Evolutionary conservation across 1,140 invertebrate species (phyloP).

Genomic region (Cherax destructor): DNA sequence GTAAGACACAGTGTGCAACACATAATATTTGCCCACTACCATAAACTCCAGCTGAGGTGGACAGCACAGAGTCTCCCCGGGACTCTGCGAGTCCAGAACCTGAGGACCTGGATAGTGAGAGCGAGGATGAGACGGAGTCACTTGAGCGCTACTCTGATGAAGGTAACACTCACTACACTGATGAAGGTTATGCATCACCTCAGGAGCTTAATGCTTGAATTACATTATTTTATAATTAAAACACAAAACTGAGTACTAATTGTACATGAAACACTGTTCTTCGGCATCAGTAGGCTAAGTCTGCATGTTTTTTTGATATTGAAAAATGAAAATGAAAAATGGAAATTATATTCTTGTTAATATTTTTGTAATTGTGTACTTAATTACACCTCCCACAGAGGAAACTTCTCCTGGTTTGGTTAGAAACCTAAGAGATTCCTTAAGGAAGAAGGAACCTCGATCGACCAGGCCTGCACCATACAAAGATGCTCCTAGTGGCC

Average conservation of each 20-base stretch:
- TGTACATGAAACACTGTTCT: too few species aligned
- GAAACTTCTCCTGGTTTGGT: constrained; percentile 22
- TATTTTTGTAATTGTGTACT: not conserved
- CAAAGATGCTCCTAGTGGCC: not conserved
- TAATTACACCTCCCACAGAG: not conserved
- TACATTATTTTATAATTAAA: too few species aligned
- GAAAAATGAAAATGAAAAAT: too few species aligned
- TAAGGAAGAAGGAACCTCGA: constrained; percentile 6
- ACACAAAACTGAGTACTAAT: too few species aligned
- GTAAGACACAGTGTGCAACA: constrained; percentile 11
- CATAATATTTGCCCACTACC: constrained; percentile 12
- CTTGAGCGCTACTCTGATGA: constrained; percentile 9
- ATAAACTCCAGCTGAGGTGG: constrained; percentile 30
- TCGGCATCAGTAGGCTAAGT: too few species aligned
- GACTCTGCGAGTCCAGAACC: constrained; percentile 7
- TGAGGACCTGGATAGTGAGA: not conserved
- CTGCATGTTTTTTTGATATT: too few species aligned
- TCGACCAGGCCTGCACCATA: not conserved
- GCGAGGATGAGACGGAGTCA: constrained; percentile 2
- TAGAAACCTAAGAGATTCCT: constrained; percentile 4
- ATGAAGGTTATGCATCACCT: too few species aligned
- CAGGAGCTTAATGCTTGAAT: too few species aligned
- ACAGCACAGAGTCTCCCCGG: constrained; percentile 32
- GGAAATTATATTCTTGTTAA: not conserved
- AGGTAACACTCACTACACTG: not conserved